phyloP scores from a whole-genome alignment of 1,140 invertebrate species.

The Platorchestia sp. region DNA sequence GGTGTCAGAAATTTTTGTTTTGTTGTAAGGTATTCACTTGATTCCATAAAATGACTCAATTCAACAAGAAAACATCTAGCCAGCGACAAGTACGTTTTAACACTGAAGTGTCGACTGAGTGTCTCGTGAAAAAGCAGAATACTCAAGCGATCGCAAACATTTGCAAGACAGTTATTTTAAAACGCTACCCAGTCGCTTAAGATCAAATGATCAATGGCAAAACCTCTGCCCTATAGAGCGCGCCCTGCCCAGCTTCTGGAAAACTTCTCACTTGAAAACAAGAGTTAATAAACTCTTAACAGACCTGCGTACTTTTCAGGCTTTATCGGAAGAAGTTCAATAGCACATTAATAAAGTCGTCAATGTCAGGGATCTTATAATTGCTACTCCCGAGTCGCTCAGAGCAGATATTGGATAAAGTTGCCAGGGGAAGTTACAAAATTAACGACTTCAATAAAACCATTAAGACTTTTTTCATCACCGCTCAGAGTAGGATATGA shows the following conservation, averaged over 20 bases:
- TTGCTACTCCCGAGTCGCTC: neutral
- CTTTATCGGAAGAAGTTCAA: neutral
- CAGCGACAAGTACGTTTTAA: no score
- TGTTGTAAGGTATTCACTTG: no score
- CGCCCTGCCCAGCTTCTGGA: neutral
- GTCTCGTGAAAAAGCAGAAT: no score
- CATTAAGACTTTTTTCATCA: slow-evolving; percentile 21
- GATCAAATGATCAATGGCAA: no score
- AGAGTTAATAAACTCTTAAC: neutral
- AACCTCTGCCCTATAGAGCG: no score
- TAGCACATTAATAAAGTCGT: neutral
- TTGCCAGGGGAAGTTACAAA: neutral
- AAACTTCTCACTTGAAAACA: neutral
- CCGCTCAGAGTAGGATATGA: neutral
- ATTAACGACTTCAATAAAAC: neutral
- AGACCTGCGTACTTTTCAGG: neutral
- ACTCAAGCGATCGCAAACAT: no score
- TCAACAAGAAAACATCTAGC: no score
- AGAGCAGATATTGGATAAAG: slow-evolving; percentile 1
- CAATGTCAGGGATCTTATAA: neutral
- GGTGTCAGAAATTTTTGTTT: no score
- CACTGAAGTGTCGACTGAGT: no score
- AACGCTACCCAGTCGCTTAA: no score
- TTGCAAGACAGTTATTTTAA: no score
- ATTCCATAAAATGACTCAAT: no score